Conservation (phyloP, 2,797 vertebrate species). For the Podarcis siculus region DNA sequence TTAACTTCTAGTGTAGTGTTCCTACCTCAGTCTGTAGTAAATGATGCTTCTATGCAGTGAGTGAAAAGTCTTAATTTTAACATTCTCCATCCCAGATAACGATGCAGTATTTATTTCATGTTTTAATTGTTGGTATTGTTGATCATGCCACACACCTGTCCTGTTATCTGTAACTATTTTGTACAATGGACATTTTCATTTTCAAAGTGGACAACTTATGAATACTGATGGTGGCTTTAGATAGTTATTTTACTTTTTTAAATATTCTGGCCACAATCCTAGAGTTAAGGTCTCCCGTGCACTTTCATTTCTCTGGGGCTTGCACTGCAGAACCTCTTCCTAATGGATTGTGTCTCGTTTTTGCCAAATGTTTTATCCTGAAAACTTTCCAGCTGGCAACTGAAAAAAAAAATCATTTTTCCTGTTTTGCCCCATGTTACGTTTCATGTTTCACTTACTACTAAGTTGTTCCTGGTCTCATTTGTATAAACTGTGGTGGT, state of each 20-base stretch:
- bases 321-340: neutral
- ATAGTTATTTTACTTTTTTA: conserved; percentile 43
- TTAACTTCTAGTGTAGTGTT: conserved; percentile 77
- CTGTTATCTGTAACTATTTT: conserved; percentile 36
- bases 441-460: conserved; percentile 49
- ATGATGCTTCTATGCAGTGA: conserved; percentile 77
- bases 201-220: conserved; percentile 4
- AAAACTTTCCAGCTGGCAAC: conserved; percentile 36
- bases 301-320: neutral
- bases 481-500: conserved; percentile 62
- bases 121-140: conserved; percentile 50
- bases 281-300: neutral
- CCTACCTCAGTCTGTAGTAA: conserved; percentile 81
- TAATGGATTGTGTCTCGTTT: conserved; percentile 15
- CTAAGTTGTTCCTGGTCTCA: conserved; percentile 67
- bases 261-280: conserved; percentile 17
- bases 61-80: conserved; percentile 57
- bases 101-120: conserved; percentile 44
- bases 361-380: conserved; percentile 31
- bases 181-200: conserved; percentile 30
- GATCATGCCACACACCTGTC: conserved; percentile 39
- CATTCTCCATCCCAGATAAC: conserved; percentile 39
- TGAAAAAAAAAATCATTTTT: conserved; percentile 20
- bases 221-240: conserved; percentile 13
- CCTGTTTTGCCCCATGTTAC: conserved; percentile 13